A percentile compares a stretch with the other conserved stretches of the same genome.
Conservation (phyloP, 2,888 invertebrate species). For the Cosmorhoe ocellata region DNA sequence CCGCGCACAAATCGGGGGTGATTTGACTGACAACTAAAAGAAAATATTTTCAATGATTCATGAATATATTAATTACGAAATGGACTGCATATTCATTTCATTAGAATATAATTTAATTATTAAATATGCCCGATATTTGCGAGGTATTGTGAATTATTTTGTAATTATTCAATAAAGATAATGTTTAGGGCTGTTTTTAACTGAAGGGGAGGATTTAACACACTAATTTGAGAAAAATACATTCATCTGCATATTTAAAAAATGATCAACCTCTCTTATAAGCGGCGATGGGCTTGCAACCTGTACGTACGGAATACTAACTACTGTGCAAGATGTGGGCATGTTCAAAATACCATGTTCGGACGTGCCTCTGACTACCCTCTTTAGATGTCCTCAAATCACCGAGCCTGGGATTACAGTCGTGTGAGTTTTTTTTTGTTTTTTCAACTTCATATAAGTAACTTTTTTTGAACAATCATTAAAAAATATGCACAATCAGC, state of each 20-base stretch:
- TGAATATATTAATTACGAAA: slow-evolving; percentile 75
- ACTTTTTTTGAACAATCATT: background rate
- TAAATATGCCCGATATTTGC: slow-evolving; percentile 51
- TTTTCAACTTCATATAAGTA: no score
- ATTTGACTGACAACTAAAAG: slow-evolving; percentile 73
- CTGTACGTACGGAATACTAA: no score
- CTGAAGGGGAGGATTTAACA: background rate
- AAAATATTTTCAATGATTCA: slow-evolving; percentile 59
- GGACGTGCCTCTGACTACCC: no score
- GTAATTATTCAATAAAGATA: slow-evolving; percentile 29
- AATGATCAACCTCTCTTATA: no score
- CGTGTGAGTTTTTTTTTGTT: no score
- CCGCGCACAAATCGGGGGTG: slow-evolving; percentile 37
- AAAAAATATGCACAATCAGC: slow-evolving; percentile 26
- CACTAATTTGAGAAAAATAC: no score
- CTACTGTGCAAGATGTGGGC: no score
- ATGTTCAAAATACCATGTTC: no score
- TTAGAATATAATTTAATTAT: slow-evolving; percentile 44
- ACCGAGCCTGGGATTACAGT: no score
- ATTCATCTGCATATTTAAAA: no score
- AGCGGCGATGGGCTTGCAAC: no score
- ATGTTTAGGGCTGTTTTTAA: slow-evolving; percentile 25
- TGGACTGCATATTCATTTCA: slow-evolving; percentile 53
- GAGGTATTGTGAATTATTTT: slow-evolving; percentile 38
- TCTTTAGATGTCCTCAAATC: no score